These are phyloP conservation scores for Takifugu ocellatus DNA, from an alignment of 2,797 vertebrate genomes.

Conservation along the genomic window DNA sequence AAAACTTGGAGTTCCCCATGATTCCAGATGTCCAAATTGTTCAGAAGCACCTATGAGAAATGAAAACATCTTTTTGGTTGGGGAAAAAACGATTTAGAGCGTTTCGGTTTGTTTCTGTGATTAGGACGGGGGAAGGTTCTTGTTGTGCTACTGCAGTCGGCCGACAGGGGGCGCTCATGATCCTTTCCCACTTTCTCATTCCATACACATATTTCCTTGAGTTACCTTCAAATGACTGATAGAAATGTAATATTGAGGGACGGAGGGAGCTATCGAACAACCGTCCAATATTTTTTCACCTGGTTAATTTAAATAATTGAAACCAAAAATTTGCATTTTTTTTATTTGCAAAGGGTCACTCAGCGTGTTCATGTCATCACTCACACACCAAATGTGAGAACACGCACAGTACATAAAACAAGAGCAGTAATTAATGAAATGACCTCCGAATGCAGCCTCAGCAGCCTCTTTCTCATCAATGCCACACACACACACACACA, in stretches of 20 bases:
- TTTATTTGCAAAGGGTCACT: conserved; percentile 1
- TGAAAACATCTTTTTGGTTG: too few species aligned
- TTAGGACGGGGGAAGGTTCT: too few species aligned
- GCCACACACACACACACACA: conserved; percentile 33
- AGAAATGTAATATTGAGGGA: not conserved
- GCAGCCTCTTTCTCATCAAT: conserved; percentile 46
- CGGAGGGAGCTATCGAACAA: not conserved
- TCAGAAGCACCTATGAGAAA: too few species aligned
- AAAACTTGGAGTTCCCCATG: too few species aligned
- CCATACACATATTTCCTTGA: too few species aligned
- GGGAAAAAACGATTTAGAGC: too few species aligned
- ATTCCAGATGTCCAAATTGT: too few species aligned
- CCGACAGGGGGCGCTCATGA: too few species aligned
- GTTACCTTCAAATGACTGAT: not conserved
- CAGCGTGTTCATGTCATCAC: conserved; percentile 12
- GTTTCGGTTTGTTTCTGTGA: too few species aligned
- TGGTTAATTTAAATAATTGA: conserved; percentile 21
- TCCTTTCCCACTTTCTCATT: too few species aligned
- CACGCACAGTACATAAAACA: conserved; percentile 43
- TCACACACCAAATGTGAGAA: conserved; percentile 62
- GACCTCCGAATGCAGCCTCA: conserved; percentile 70
- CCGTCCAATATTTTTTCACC: conserved; percentile 22
- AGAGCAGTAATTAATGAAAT: conserved; percentile 78
- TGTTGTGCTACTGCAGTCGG: too few species aligned
- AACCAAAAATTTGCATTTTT: conserved; percentile 1